Base-by-base conservation (phyloP, 2,888 invertebrate genomes). In the Lasioglossum zephyrum region DNA sequence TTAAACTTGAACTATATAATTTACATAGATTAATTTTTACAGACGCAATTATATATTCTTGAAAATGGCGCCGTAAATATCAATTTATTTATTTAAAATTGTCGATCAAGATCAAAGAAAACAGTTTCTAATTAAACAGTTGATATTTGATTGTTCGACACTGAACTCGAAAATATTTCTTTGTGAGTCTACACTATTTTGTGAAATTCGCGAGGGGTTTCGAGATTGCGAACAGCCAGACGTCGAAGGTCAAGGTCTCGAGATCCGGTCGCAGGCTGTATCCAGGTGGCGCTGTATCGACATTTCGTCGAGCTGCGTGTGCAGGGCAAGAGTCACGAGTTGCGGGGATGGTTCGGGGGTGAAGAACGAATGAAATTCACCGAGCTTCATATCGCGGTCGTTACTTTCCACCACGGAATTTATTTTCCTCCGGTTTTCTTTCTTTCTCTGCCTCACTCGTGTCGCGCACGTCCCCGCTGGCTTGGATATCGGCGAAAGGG, bases 371-470 rank as follows among this genome's bases (percentile, higher is more conserved):
- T 88, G 82, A 90, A 90, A 91, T 90, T 90, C 91, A 82, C 79
- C 82, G 80, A 82, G 90, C 85, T 90, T 91, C 89, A 83, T 89
- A 90, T 89, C 91, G 91, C 66, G 91, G 85, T 89, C 91, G 87
- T 90, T 91, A 87, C 87, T 90, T 90, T 88, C 82, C 76, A 81
- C 81, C 82, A 75, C n/a, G 83, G 81, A 90, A 90, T 91, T 91
- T 90, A 91, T 89, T 91, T 83, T 85, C 86, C 81, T 73, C 72
- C 77, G 63, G 74, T 5, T 26, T 26, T 63, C 60, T 31, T 16
- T 31, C 26, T 57, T 72, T 31, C 57, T 57, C 74, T 9, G 8
- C 8, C 44, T 44, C 44, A 69, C 86, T 63, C 63, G 73, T 70
- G 78, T 85, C 82, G 82, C 73, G 39, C 72, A n/a, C 88, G 82